phyloP scores from a whole-genome alignment of 2,113 vertebrate genomes.

The Smithornis capensis region DNA sequence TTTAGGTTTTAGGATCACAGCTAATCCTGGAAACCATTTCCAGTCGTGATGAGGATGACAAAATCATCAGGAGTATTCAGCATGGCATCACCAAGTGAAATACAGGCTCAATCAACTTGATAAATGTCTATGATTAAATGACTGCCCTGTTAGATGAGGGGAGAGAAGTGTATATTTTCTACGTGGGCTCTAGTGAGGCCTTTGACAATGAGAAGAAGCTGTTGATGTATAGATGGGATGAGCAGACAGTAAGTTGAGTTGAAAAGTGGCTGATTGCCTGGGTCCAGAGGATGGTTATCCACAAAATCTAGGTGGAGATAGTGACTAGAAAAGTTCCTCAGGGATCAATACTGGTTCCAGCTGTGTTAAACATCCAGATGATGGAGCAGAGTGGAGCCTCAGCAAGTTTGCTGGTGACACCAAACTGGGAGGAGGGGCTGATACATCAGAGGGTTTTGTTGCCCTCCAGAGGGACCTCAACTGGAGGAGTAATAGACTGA shows the following conservation, averaged over 20 bases:
- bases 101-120: background rate
- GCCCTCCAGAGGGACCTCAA: background rate
- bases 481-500: background rate
- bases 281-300: background rate
- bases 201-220: background rate
- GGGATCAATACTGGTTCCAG: background rate
- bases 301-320: background rate
- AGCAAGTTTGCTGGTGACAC: background rate
- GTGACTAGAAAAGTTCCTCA: too few relatives aligned
- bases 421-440: background rate
- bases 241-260: background rate
- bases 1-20: background rate
- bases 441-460: rapidly evolving
- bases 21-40: background rate
- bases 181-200: background rate
- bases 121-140: background rate
- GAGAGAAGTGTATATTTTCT: background rate
- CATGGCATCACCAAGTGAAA: background rate
- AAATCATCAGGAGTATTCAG: background rate
- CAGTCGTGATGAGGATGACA: background rate
- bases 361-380: background rate
- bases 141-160: background rate
- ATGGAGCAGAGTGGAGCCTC: background rate
- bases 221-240: background rate
- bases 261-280: background rate